Evolutionary conservation across 2,113 vertebrate species (phyloP).

Genomic region (Lamprotornis superbus): DNA sequence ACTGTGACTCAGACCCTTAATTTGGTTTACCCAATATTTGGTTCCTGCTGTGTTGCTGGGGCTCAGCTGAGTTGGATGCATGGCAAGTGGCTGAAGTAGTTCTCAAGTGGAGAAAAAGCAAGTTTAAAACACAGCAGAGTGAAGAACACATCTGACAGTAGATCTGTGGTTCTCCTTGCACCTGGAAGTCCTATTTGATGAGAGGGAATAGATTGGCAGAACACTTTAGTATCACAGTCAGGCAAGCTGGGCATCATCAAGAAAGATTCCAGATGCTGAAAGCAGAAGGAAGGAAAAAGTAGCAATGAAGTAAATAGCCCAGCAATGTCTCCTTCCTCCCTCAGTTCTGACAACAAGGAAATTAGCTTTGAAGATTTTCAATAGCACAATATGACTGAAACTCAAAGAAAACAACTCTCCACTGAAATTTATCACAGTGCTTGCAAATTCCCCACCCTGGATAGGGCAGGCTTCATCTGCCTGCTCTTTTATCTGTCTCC

Average conservation of each 20-base stretch:
- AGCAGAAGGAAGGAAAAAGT: not conserved
- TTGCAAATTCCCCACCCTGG: not conserved
- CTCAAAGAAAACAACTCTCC: not conserved
- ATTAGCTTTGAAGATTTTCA: constrained; percentile 16
- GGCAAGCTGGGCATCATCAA: not conserved
- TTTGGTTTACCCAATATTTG: not conserved
- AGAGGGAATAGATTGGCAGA: not conserved
- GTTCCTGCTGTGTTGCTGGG: not conserved
- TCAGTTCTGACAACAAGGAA: not conserved
- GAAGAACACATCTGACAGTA: not conserved
- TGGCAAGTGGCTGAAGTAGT: not conserved
- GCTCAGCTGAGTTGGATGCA: not conserved
- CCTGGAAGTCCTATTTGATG: not conserved
- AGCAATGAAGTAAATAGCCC: not conserved
- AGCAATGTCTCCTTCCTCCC: not conserved
- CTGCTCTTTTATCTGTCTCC: not conserved
- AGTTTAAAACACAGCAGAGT: not conserved
- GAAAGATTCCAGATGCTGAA: not conserved
- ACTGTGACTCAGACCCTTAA: not conserved
- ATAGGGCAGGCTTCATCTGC: not conserved
- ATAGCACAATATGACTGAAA: not conserved
- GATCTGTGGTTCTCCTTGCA: not conserved
- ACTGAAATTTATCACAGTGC: not conserved
- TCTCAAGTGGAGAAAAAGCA: not conserved
- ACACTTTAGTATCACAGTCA: not conserved